Evolutionary conservation across 2,888 invertebrate species (phyloP).

Genomic region (Agrotis puta): DNA sequence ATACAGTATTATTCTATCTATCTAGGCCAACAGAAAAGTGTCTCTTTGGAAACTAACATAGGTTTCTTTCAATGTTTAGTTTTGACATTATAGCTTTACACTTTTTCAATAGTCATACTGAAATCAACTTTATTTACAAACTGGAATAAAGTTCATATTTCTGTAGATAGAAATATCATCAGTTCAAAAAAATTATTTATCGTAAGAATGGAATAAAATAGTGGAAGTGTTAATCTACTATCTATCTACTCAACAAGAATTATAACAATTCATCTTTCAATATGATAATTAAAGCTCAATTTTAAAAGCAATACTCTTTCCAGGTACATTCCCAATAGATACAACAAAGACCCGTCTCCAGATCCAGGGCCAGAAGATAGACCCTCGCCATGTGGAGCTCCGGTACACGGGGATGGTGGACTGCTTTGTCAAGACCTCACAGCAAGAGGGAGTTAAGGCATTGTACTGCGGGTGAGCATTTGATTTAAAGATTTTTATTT

Average conservation of each 20-base stretch:
- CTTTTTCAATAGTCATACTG: background rate
- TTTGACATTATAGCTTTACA: background rate
- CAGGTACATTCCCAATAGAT: conserved; percentile 99
- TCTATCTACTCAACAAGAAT: background rate
- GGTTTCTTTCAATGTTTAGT: background rate
- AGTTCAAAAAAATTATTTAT: background rate
- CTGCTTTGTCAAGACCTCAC: conserved; percentile 96
- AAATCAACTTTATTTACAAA: background rate
- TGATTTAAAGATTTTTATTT: background rate
- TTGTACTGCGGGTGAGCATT: conserved; percentile 93
- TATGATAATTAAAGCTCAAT: background rate
- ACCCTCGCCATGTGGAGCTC: conserved; percentile 93
- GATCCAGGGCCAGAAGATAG: conserved; percentile 97
- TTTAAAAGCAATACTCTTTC: background rate
- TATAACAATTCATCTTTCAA: background rate
- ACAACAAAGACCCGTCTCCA: conserved; percentile 98
- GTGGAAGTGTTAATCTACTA: background rate
- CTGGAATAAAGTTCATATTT: background rate
- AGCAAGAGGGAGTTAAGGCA: conserved; percentile 96
- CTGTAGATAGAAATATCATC: background rate
- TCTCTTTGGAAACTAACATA: background rate
- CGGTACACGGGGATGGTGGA: conserved; percentile 98
- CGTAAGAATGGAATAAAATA: background rate
- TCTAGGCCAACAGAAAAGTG: background rate
- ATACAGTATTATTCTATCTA: background rate